Conservation (phyloP, 2,113 vertebrate genomes). For the Pycnonotus jocosus region DNA sequence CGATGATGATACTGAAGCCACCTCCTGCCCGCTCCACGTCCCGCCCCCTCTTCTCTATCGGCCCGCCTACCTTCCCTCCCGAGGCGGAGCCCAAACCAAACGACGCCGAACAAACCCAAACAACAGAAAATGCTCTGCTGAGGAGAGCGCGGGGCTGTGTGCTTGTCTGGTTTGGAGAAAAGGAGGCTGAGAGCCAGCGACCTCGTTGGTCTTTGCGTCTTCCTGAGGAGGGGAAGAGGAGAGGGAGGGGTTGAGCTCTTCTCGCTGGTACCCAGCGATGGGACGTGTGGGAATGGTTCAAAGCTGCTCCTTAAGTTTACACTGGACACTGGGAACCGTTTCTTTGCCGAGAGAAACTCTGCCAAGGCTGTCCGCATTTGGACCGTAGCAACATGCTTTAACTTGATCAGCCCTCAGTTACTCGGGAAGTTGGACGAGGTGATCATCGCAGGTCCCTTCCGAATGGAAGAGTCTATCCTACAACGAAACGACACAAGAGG, state of each 20-base stretch:
- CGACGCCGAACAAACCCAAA: rapidly evolving
- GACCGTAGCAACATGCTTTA: neutral
- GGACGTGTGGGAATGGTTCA: neutral
- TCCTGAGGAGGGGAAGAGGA: neutral
- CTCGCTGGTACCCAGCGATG: neutral
- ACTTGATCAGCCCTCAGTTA: neutral
- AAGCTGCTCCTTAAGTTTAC: neutral
- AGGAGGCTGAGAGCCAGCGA: rapidly evolving
- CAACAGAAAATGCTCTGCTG: rapidly evolving
- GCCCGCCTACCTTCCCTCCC: neutral
- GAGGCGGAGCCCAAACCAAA: neutral
- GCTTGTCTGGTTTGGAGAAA: neutral
- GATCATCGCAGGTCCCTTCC: rapidly evolving
- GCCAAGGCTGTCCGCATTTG: neutral
- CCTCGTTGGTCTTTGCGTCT: neutral
- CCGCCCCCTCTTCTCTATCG: neutral
- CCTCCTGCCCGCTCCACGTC: neutral
- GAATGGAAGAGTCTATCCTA: neutral
- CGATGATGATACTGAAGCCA: rapidly evolving
- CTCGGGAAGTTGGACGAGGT: neutral
- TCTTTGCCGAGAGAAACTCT: neutral
- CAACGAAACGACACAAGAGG: neutral
- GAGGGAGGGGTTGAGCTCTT: neutral
- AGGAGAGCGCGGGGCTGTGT: rapidly evolving
- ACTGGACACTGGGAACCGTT: rapidly evolving